These are phyloP conservation scores for Coryphaenoides rupestris DNA, from an alignment of 2,113 vertebrate species.

Conservation along the genomic window DNA sequence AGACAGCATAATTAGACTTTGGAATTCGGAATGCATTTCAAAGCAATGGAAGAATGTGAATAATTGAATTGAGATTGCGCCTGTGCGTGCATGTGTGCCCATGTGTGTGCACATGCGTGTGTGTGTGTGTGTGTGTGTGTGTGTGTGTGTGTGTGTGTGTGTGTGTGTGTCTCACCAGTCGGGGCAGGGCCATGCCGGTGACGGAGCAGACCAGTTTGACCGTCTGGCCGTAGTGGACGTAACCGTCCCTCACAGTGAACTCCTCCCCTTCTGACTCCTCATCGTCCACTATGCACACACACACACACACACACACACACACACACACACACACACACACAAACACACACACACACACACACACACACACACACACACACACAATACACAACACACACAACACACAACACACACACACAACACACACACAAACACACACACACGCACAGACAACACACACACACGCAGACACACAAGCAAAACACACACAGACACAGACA, in stretches of 20 bases:
- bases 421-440: too few species aligned
- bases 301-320: slow-evolving; percentile 7
- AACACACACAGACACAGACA: too few species aligned
- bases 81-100: not conserved
- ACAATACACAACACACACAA: too few species aligned
- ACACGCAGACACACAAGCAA: too few species aligned
- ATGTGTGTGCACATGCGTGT: too few species aligned
- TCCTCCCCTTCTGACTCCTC: slow-evolving; percentile 99
- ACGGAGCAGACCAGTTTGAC: slow-evolving; percentile 98
- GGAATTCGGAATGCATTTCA: too few species aligned
- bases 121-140: not conserved
- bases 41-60: not conserved
- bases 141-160: too few species aligned
- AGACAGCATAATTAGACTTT: too few species aligned
- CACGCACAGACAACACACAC: too few species aligned
- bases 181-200: slow-evolving; percentile 97
- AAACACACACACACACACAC: too few species aligned
- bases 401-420: too few species aligned
- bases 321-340: not conserved
- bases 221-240: slow-evolving; percentile 98
- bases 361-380: too few species aligned
- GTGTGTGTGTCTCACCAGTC: slow-evolving; percentile 80
- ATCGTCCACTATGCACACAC: slow-evolving; percentile 84
- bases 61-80: not conserved
- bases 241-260: slow-evolving; percentile 97